These are phyloP conservation scores for Exaiptasia diaphana DNA, from an alignment of 64 coral and sea anemone species.

Conservation along the genomic window DNA sequence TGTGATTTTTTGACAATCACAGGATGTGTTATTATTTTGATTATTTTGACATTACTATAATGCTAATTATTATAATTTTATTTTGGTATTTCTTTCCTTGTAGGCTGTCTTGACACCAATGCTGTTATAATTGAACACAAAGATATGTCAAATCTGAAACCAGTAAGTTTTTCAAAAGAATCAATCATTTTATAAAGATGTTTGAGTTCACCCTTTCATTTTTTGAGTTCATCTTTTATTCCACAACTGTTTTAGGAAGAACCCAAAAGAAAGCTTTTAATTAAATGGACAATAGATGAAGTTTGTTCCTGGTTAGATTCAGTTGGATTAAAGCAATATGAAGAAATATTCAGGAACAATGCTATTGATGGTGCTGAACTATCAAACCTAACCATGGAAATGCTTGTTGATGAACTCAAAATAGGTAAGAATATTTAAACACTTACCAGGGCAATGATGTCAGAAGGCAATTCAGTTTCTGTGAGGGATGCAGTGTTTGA, in stretches of 20 bases:
- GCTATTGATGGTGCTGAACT: conserved; percentile 92
- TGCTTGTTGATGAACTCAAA: conserved; percentile 74
- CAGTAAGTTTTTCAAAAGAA: too few species aligned
- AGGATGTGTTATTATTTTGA: too few species aligned
- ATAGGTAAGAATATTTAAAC: conserved; percentile 67
- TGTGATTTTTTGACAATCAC: too few species aligned
- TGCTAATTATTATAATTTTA: too few species aligned
- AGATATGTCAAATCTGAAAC: not conserved
- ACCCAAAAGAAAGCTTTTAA: conserved; percentile 70
- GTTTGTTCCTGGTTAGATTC: conserved; percentile 83
- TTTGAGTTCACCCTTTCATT: too few species aligned
- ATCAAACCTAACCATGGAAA: conserved; percentile 65
- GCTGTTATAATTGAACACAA: not conserved
- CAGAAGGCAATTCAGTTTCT: not conserved
- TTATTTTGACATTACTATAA: too few species aligned
- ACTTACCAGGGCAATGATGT: not conserved
- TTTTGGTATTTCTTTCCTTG: too few species aligned
- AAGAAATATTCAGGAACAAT: conserved; percentile 76
- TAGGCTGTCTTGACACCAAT: not conserved
- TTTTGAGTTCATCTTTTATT: too few species aligned
- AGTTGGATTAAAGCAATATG: conserved; percentile 77
- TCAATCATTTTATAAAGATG: too few species aligned
- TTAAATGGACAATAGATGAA: conserved; percentile 80
- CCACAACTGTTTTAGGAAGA: conserved; percentile 29
- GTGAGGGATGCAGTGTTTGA: not conserved